Base-by-base conservation (phyloP, 2,113 vertebrate genomes). In the Glareola pratincola region DNA sequence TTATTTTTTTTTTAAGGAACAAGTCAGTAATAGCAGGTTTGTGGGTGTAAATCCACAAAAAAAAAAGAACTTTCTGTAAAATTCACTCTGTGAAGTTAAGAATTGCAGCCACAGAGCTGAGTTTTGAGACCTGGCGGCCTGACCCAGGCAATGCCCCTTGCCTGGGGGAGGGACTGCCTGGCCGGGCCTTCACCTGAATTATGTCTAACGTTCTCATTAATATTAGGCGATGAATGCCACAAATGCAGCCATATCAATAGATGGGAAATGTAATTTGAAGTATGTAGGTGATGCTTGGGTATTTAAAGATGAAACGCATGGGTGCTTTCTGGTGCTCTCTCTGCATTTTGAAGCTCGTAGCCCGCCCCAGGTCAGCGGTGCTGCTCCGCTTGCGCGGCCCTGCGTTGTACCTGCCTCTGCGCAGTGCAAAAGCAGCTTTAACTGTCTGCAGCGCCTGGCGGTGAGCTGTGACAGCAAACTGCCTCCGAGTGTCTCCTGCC, bases 321-420 rank as follows among this genome's bases (percentile, higher is more conserved):
- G 62, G 39, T 64, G 39, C 36, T 85, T 63, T 60, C 0, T 5
- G 26, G 30, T 34, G 0, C 41, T 39, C 19, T 18, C 0, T n/a
- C 54, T 3, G 6, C 29, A 6, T 10, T 54, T 48, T 56, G 73
- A 50, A 4, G 48, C 62, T 27, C 3, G 9, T 14, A 18, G 26
- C 54, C 45, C 27, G 32, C 51, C 53, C 36, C 7, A 16, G 0
- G 41, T 3, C 51, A 20, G 43, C n/a, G 60, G 36, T 14, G 5
- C 5, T 1, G 27, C 48, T 56, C 66, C 36, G 48, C 71, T 47
- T 30, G 6, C 2, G 1, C 37, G 20, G 66, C 57, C 63, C 43
- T 1, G 0, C 13, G 26, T 15, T 39, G 11, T 5, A 4, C 1
- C 0, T 22, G 30, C 43, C 18, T 14, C 72, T 86, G 64, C 51